A percentile compares a stretch with the other conserved stretches of the same genome.
phyloP scores from a whole-genome alignment of 23 tunicate genomes.

The Halocynthia aurantium region DNA sequence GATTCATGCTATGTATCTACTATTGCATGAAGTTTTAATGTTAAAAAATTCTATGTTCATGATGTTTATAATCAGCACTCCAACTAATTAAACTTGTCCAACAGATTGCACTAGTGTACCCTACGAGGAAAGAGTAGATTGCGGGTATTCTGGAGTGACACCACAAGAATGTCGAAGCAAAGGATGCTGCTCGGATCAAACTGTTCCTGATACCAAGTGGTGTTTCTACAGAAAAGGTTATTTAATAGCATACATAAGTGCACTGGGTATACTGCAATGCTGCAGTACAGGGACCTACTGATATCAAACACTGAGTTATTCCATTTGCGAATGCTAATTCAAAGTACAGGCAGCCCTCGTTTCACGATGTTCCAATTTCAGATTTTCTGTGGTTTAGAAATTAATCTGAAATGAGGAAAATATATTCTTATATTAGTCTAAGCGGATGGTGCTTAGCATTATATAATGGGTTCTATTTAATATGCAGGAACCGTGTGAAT shows the following conservation, averaged over 20 bases:
- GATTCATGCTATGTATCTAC: too few species aligned
- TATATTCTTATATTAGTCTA: too few species aligned
- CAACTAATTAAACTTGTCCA: neutral
- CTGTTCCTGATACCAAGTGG: constrained; percentile 6
- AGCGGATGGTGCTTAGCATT: too few species aligned
- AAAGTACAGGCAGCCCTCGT: too few species aligned
- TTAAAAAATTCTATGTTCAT: too few species aligned
- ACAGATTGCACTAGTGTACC: constrained; percentile 65
- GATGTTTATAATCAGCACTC: too few species aligned
- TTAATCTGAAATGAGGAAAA: too few species aligned
- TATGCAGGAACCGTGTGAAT: too few species aligned
- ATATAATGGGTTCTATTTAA: too few species aligned
- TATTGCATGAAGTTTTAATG: too few species aligned
- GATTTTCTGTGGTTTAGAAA: too few species aligned
- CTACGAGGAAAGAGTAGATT: constrained; percentile 39
- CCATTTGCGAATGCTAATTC: neutral
- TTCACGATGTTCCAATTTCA: too few species aligned
- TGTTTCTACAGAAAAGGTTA: constrained; percentile 83
- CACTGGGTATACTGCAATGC: neutral
- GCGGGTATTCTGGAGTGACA: constrained; percentile 16
- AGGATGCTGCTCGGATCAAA: constrained; percentile 16
- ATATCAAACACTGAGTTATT: neutral
- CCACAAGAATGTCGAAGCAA: constrained; percentile 3
- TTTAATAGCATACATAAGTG: neutral
- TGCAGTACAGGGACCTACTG: neutral